These are phyloP conservation scores for Hermaeophaga mercurialis DNA, from an alignment of 2,888 invertebrate genomes.

Conservation along the genomic window DNA sequence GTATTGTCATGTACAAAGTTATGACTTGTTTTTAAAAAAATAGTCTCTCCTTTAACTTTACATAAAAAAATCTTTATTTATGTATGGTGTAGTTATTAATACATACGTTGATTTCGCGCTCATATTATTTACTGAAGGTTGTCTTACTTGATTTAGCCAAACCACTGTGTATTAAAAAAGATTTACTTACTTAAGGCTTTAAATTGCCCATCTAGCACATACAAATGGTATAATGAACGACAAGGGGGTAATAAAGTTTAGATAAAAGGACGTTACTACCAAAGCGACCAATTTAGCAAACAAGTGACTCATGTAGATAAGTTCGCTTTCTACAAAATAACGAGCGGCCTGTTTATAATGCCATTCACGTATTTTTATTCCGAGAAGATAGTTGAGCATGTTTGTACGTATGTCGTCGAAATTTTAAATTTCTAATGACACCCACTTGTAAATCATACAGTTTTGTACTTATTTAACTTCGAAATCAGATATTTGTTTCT, in stretches of 20 bases:
- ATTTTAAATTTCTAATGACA: neutral
- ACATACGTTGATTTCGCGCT: neutral
- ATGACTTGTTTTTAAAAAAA: too few relatives aligned
- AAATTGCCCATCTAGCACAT: constrained; percentile 17
- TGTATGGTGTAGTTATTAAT: too few relatives aligned
- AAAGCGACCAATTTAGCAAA: constrained; percentile 13
- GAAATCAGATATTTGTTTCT: too few relatives aligned
- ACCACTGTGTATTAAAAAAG: neutral
- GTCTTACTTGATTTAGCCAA: neutral
- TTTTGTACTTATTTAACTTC: too few relatives aligned
- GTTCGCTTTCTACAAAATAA: constrained; percentile 15
- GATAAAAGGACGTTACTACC: constrained; percentile 13
- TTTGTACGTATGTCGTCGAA: neutral
- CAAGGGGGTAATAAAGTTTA: constrained; percentile 12
- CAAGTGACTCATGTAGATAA: constrained; percentile 6
- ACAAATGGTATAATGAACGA: constrained; percentile 9
- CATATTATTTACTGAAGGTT: neutral
- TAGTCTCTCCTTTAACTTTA: too few relatives aligned
- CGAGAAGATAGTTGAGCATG: constrained; percentile 3
- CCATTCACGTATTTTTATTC: constrained; percentile 15
- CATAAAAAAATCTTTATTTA: too few relatives aligned
- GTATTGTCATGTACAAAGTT: too few relatives aligned
- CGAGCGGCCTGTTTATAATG: neutral
- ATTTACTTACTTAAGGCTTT: constrained; percentile 12
- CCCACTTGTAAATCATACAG: neutral